phyloP scores from a whole-genome alignment of 1,140 invertebrate species.

The Hesperophylax magnus region DNA sequence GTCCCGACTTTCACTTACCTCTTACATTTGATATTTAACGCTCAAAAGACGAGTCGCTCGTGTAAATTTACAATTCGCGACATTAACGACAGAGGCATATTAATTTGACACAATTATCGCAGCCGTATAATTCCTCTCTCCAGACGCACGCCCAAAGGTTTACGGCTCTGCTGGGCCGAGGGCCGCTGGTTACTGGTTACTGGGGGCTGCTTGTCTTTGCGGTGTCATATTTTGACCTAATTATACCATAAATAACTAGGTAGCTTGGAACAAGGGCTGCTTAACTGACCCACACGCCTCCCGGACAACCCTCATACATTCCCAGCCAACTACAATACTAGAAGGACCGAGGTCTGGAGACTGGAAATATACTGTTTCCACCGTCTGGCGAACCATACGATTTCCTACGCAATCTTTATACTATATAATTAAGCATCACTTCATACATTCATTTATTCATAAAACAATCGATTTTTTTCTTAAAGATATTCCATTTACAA shows the following conservation, averaged over 20 bases:
- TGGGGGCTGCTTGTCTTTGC: slow-evolving; percentile 30
- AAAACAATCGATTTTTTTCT: no score
- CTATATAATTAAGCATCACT: no score
- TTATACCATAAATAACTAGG: slow-evolving; percentile 56
- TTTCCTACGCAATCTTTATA: no score
- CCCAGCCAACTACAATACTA: no score
- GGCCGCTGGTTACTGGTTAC: no score
- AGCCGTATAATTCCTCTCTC: slow-evolving; percentile 15
- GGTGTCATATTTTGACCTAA: slow-evolving; percentile 58
- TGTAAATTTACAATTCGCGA: slow-evolving; percentile 24
- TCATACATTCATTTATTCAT: no score
- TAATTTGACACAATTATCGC: slow-evolving; percentile 40
- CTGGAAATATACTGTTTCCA: no score
- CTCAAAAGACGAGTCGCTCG: slow-evolving; percentile 28
- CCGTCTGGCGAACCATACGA: no score
- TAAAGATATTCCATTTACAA: no score
- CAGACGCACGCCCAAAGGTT: slow-evolving; percentile 44
- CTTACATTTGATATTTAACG: slow-evolving; percentile 30
- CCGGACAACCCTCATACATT: slow-evolving; percentile 4
- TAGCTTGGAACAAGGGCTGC: slow-evolving; percentile 23
- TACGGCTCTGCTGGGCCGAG: slow-evolving; percentile 39
- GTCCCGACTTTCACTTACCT: slow-evolving; percentile 11
- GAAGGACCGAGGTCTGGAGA: no score
- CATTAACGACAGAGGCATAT: slow-evolving; percentile 25
- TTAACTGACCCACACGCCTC: slow-evolving; percentile 21